These are phyloP conservation scores for Tor tambroides DNA, from an alignment of 2,113 vertebrate genomes.

Conservation along the genomic window DNA sequence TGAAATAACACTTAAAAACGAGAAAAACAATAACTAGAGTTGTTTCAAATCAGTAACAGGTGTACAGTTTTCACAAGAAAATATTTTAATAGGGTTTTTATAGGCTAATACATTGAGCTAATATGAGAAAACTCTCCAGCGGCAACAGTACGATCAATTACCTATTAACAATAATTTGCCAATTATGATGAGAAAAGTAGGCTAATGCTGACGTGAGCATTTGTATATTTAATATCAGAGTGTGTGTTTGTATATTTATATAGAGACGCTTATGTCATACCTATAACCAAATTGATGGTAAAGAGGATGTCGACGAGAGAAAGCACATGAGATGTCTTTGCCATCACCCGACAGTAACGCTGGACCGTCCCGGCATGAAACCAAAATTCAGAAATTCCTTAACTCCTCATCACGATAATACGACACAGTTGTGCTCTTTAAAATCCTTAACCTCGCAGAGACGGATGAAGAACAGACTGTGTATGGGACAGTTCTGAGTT, in stretches of 20 bases:
- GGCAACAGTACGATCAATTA: neutral
- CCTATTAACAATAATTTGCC: neutral
- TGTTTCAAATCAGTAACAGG: neutral
- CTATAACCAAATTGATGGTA: constrained; percentile 63
- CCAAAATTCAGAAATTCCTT: constrained; percentile 65
- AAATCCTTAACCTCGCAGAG: neutral
- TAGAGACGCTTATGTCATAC: constrained; percentile 64
- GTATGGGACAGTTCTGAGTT: neutral
- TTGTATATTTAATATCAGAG: neutral
- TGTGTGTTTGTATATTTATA: neutral
- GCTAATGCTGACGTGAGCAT: neutral
- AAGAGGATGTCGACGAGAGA: constrained; percentile 66
- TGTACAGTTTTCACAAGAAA: neutral
- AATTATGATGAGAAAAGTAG: neutral
- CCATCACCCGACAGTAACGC: constrained; percentile 69
- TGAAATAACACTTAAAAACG: neutral
- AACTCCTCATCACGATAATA: constrained; percentile 38
- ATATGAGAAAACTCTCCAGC: neutral
- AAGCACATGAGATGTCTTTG: constrained; percentile 61
- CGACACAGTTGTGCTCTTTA: neutral
- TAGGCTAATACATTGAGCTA: too few relatives aligned
- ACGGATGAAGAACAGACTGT: neutral
- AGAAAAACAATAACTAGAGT: neutral
- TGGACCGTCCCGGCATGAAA: constrained; percentile 59
- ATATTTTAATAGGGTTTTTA: neutral